phyloP scores from a whole-genome alignment of 2,888 invertebrate species.

The Entomobrya multifasciata region DNA sequence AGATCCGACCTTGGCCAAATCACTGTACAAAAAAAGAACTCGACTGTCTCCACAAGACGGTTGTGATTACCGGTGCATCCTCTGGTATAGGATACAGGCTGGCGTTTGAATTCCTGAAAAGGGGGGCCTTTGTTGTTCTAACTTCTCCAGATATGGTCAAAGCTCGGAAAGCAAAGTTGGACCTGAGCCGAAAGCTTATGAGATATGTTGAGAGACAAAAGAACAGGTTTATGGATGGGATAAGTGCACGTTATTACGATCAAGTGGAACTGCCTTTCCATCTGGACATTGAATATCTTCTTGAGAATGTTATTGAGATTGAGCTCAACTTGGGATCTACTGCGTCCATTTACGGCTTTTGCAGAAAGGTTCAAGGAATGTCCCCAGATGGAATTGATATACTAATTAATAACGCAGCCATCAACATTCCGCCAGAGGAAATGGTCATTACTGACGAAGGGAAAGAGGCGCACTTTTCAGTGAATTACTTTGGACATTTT shows the following conservation, averaged over 20 bases:
- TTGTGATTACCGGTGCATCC: constrained; percentile 46
- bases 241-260: constrained; percentile 19
- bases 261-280: constrained; percentile 10
- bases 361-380: constrained; percentile 48
- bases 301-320: constrained; percentile 47
- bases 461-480: constrained; percentile 91
- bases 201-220: background rate
- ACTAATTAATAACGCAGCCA: constrained; percentile 50
- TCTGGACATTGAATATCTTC: constrained; percentile 28
- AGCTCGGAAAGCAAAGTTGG: constrained; percentile 44
- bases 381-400: constrained; percentile 46
- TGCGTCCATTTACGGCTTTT: constrained; percentile 36
- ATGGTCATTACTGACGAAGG: constrained; percentile 86
- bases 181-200: constrained; percentile 18
- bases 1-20: constrained; percentile 24
- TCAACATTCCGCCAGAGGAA: constrained; percentile 34
- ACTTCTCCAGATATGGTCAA: constrained; percentile 46
- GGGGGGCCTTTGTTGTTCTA: constrained; percentile 41
- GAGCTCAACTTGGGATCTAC: constrained; percentile 42
- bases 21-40: constrained; percentile 36
- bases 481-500: constrained; percentile 93
- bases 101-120: constrained; percentile 39
- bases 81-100: constrained; percentile 41
- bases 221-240: background rate
- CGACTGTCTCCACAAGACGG: constrained; percentile 25